Conservation (phyloP, 1,140 invertebrate genomes). For the Drosophila bifasciata region DNA sequence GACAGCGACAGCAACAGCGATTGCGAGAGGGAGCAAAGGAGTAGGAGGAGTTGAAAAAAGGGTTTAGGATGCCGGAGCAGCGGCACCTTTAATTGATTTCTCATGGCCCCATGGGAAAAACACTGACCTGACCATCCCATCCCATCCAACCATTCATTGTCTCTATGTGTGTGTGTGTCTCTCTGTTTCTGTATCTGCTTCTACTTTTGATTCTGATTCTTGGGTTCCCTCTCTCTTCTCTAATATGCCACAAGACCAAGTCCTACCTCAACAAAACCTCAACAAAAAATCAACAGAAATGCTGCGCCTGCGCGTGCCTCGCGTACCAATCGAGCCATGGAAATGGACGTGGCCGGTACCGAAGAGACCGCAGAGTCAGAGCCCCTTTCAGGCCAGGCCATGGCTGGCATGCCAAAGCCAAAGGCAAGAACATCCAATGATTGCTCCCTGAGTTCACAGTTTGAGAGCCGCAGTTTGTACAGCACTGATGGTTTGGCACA, state of each 20-base stretch:
- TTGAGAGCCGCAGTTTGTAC: background rate
- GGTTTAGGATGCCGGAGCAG: slow-evolving; percentile 11
- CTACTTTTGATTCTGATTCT: slow-evolving; percentile 5
- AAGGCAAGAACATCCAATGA: background rate
- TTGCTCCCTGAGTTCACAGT: background rate
- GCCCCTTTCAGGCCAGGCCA: slow-evolving; percentile 5
- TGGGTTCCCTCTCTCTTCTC: slow-evolving; percentile 5
- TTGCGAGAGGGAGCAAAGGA: slow-evolving; percentile 2
- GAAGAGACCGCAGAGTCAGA: background rate
- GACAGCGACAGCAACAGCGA: background rate
- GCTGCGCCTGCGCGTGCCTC: slow-evolving; percentile 60
- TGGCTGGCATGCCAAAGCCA: slow-evolving; percentile 29
- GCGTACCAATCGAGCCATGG: slow-evolving; percentile 21
- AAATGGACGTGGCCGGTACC: too few relatives aligned
- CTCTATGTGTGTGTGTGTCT: background rate
- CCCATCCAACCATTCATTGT: too few relatives aligned
- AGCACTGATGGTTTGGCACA: background rate
- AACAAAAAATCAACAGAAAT: slow-evolving; percentile 19
- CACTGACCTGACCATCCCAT: slow-evolving; percentile 13
- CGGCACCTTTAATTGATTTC: slow-evolving; percentile 70
- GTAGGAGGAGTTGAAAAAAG: background rate
- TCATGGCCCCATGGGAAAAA: slow-evolving; percentile 62
- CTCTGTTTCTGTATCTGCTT: background rate
- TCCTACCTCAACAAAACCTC: slow-evolving; percentile 48
- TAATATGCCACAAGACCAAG: slow-evolving; percentile 16